Conservation (phyloP, 1,140 invertebrate genomes). For the Nasonia vitripennis region DNA sequence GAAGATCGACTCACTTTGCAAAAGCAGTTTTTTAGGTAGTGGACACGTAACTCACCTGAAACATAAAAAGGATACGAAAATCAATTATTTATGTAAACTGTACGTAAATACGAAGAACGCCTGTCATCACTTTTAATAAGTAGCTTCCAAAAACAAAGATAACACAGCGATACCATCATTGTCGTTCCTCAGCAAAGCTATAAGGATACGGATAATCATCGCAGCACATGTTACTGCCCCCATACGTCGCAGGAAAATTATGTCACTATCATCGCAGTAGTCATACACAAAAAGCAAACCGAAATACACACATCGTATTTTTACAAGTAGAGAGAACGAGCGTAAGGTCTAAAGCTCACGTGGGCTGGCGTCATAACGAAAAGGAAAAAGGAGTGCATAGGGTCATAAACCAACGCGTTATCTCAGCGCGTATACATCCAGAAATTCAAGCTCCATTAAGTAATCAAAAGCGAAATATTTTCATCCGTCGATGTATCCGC, state of each 20-base stretch:
- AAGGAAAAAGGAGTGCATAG: background rate
- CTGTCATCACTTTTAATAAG: no score
- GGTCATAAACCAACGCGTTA: slow-evolving; percentile 5
- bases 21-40: background rate
- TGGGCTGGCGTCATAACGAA: background rate
- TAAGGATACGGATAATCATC: background rate
- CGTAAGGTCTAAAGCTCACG: background rate
- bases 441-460: background rate
- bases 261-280: no score
- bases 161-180: background rate
- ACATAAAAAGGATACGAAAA: background rate
- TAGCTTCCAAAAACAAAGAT: background rate
- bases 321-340: background rate
- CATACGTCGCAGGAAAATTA: no score
- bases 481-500: background rate
- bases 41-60: background rate
- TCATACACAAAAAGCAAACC: background rate
- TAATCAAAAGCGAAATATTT: background rate
- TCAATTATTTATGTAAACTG: background rate
- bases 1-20: background rate
- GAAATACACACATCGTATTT: background rate
- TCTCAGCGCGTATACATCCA: background rate
- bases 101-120: background rate
- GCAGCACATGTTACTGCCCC: no score
- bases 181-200: background rate